Percentiles rank a stretch among this genome's conserved stretches.
These are phyloP conservation scores for Antheraea mylitta DNA, from an alignment of 1,140 invertebrate species.

Conservation along the genomic window DNA sequence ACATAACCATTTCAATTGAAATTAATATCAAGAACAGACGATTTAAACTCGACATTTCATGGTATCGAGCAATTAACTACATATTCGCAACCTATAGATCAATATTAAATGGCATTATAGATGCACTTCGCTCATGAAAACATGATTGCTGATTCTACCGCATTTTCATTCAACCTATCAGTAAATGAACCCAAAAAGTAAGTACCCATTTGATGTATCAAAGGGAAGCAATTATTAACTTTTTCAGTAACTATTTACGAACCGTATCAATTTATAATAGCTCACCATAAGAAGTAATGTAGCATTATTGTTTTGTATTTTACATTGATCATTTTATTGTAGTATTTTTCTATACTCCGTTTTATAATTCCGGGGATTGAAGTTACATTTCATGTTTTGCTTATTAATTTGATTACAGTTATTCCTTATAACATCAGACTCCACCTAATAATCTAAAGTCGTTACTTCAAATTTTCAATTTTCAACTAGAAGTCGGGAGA, in stretches of 20 bases:
- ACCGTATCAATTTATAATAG: neutral
- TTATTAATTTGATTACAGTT: too few species aligned
- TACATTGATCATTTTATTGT: too few species aligned
- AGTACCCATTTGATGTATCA: neutral
- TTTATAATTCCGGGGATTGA: too few species aligned
- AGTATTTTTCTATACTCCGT: too few species aligned
- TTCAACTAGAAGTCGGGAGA: too few species aligned
- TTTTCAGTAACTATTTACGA: neutral
- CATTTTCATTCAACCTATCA: neutral
- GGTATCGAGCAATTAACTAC: conserved; percentile 41
- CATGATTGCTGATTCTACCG: neutral
- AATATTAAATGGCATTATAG: conserved; percentile 18
- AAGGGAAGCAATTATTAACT: neutral
- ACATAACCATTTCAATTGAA: conserved; percentile 31
- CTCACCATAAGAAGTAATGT: too few species aligned
- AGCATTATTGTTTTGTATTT: too few species aligned
- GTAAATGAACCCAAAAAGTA: neutral
- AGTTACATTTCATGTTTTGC: too few species aligned
- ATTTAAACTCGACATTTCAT: conserved; percentile 16
- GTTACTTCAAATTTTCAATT: too few species aligned
- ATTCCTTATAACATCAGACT: too few species aligned
- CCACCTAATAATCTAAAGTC: too few species aligned
- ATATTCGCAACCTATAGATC: conserved; percentile 32
- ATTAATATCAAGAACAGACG: conserved; percentile 24
- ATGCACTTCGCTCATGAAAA: conserved; percentile 19